These are phyloP conservation scores for Oreochromis aureus DNA, from an alignment of 2,113 vertebrate species.

Conservation along the genomic window DNA sequence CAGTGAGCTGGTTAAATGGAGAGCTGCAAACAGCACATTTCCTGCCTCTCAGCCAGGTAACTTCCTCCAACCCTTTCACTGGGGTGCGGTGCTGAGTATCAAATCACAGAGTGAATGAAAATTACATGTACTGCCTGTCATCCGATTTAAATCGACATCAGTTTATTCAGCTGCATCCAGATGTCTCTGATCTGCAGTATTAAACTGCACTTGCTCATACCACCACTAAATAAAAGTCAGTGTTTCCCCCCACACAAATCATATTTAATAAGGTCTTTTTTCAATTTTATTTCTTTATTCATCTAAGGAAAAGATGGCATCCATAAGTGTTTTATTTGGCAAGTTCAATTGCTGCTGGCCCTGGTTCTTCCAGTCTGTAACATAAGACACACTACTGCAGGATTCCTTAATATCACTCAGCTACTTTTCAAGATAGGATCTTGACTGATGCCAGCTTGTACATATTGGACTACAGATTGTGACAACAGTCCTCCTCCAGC, in stretches of 20 bases:
- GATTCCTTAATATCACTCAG: neutral
- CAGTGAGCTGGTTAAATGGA: neutral
- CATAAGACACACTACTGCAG: neutral
- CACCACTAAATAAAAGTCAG: too few species aligned
- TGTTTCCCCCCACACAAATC: too few species aligned
- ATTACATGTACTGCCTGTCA: neutral
- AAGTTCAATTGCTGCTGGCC: neutral
- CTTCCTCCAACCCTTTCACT: neutral
- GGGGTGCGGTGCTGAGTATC: neutral
- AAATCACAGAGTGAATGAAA: neutral
- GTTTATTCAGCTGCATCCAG: too few species aligned
- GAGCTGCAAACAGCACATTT: neutral
- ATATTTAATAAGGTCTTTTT: too few species aligned
- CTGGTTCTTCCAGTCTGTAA: neutral
- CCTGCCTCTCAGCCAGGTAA: neutral
- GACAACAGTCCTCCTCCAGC: neutral
- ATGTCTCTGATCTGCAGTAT: too few species aligned
- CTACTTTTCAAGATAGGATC: neutral
- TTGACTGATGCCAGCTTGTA: neutral
- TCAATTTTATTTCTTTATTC: neutral
- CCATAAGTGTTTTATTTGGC: neutral
- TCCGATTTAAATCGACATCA: too few species aligned
- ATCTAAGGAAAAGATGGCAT: neutral
- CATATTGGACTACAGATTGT: neutral
- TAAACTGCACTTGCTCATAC: too few species aligned